Evolutionary conservation across 2,888 invertebrate genomes (phyloP).

Genomic region (Exocentrus adspersus): DNA sequence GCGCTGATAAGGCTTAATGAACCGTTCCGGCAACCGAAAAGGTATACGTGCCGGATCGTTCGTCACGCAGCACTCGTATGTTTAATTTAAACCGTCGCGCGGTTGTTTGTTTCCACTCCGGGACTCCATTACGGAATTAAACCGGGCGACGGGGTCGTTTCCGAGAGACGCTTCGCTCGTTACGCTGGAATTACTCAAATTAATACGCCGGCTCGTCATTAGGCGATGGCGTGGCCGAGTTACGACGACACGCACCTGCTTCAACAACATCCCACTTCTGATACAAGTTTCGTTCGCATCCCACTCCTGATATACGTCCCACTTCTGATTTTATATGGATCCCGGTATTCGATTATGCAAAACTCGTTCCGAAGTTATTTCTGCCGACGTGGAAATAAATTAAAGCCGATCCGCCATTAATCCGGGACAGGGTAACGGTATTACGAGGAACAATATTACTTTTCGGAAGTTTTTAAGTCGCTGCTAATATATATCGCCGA

Average conservation of each 20-base stretch:
- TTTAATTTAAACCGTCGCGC: not conserved
- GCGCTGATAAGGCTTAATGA: too few relatives aligned
- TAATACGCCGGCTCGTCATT: not conserved
- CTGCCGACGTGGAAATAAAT: not conserved
- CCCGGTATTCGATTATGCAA: too few relatives aligned
- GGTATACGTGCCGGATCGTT: too few relatives aligned
- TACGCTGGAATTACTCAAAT: not conserved
- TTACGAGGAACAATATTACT: not conserved
- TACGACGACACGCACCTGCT: too few relatives aligned
- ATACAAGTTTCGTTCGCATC: too few relatives aligned
- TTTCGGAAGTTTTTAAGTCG: not conserved
- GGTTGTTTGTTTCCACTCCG: not conserved
- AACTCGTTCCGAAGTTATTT: slow-evolving; percentile 6
- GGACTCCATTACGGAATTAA: not conserved
- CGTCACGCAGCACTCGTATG: too few relatives aligned
- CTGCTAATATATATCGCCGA: not conserved
- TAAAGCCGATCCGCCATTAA: slow-evolving; percentile 3
- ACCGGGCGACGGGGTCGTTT: not conserved
- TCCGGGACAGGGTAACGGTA: not conserved
- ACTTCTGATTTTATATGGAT: too few relatives aligned
- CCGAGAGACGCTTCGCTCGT: not conserved
- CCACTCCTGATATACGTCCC: too few relatives aligned
- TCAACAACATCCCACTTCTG: too few relatives aligned
- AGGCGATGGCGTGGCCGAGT: not conserved
- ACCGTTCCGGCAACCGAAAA: too few relatives aligned